Conservation (phyloP, 1,140 invertebrate species). For the Drosophila lacteicornis region DNA sequence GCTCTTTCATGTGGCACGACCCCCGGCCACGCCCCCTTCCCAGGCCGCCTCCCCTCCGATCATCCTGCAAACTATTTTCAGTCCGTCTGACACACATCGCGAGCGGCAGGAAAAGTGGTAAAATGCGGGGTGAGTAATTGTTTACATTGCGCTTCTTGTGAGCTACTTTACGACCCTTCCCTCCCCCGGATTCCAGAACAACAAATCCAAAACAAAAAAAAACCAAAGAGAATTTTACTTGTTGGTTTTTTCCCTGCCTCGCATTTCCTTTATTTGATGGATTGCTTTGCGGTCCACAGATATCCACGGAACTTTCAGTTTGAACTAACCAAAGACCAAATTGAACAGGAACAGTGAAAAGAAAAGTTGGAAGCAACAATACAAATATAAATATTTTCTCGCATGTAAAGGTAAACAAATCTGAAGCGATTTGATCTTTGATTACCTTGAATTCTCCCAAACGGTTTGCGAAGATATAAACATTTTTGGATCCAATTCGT, state of each 20-base stretch:
- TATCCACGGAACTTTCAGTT: conserved; percentile 20
- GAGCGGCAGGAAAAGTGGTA: conserved; percentile 25
- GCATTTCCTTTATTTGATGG: conserved; percentile 63
- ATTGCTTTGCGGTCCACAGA: conserved; percentile 53
- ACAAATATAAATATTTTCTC: conserved; percentile 13
- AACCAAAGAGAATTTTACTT: conserved; percentile 12
- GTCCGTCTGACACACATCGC: conserved; percentile 69
- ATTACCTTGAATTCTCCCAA: conserved; percentile 47
- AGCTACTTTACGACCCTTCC: conserved; percentile 53
- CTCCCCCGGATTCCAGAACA: not conserved
- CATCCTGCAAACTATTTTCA: conserved; percentile 74
- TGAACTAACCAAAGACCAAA: conserved; percentile 1
- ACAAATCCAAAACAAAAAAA: not conserved
- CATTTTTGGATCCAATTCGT: not conserved
- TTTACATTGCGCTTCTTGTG: conserved; percentile 54
- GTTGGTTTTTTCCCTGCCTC: conserved; percentile 47
- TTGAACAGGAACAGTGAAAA: conserved; percentile 6
- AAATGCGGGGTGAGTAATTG: conserved; percentile 43
- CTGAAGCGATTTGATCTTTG: conserved; percentile 37
- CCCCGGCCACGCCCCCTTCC: conserved; percentile 6
- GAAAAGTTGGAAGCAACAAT: not conserved
- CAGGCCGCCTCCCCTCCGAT: conserved; percentile 12
- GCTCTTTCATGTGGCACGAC: conserved; percentile 65
- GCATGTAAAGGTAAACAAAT: conserved; percentile 42
- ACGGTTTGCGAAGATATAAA: conserved; percentile 17